Evolutionary conservation across 2,888 invertebrate species (phyloP), one percentile per base, ranked within the genome.

Genomic region (Sepiola atlantica): DNA sequence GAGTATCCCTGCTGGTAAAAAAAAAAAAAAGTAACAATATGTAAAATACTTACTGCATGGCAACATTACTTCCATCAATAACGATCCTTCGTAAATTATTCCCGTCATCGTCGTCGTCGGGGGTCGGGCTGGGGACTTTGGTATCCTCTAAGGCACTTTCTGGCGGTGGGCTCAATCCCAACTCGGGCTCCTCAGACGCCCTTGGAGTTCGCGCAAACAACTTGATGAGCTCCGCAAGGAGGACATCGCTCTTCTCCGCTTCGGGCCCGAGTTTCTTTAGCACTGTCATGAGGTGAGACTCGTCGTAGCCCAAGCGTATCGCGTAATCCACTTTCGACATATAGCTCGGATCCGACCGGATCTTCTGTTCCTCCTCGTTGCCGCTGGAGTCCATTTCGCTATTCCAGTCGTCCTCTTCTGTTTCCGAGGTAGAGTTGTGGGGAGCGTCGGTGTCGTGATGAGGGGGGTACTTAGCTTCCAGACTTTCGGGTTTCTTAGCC

Each of bases 241-340:
- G 98, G 97, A 99, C 99, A 97, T 99, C 99, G 18, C 35, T 61
- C 96, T 99, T 98, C 8, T 98, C 98, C 18, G 99, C 98, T 95
- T 98, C 98, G 0, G 98, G 98, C 0, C 99, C 99, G n/a, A 99
- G 97, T 96, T 98, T 98, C 95, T 98, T 98, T 91, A 99, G 97
- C 0, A 99, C 99, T 0, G 98, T 98, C 96, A 98, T 98, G 16
- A 99, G 98, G 95, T 99, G 98, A 92, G 98, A 98, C 97, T 99
- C 99, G 0, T 98, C 98, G 97, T 99, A 99, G 91, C 99, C 99
- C 95, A 99, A 97, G 97, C 99, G 99, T 94, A 99, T 98, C 0
- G 99, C 99, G 97, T 99, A 99, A 97, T 99, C 99, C 95, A 99
- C 98, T 96, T 98, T 98, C 94, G 98, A 98, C 96, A 97, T 97